Conservation (phyloP, 2,113 vertebrate genomes). For the Pollachius pollachius region DNA sequence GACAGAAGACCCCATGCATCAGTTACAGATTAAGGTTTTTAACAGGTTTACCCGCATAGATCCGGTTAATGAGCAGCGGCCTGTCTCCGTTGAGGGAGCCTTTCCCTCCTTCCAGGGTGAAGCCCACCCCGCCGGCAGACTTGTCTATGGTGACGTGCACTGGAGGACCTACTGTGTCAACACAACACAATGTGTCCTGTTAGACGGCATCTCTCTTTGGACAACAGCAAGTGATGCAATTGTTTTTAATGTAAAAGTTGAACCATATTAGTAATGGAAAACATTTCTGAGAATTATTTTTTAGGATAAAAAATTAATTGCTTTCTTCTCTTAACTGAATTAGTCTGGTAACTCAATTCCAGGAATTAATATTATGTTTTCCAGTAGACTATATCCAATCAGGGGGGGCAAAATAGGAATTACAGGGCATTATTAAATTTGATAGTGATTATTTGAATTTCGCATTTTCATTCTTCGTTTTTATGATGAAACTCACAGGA, state of each 20-base stretch:
- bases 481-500: neutral
- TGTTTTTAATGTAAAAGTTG: no score
- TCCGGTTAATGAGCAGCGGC: constrained; percentile 84
- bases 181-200: neutral
- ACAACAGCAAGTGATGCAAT: no score
- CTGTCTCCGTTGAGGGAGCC: constrained; percentile 90
- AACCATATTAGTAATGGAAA: no score
- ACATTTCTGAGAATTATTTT: no score
- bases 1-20: no score
- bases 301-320: no score
- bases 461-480: neutral
- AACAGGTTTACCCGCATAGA: constrained; percentile 83
- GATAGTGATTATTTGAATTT: neutral
- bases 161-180: constrained; percentile 42
- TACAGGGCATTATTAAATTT: neutral
- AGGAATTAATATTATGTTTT: no score
- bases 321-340: no score
- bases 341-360: no score
- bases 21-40: neutral
- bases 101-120: constrained; percentile 91
- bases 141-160: constrained; percentile 80
- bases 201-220: no score
- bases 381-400: no score
- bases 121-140: constrained; percentile 84
- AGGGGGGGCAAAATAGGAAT: no score